Percentiles rank a stretch among this genome's conserved stretches.
Conservation (phyloP, 1,140 invertebrate species). For the Periplaneta americana region DNA sequence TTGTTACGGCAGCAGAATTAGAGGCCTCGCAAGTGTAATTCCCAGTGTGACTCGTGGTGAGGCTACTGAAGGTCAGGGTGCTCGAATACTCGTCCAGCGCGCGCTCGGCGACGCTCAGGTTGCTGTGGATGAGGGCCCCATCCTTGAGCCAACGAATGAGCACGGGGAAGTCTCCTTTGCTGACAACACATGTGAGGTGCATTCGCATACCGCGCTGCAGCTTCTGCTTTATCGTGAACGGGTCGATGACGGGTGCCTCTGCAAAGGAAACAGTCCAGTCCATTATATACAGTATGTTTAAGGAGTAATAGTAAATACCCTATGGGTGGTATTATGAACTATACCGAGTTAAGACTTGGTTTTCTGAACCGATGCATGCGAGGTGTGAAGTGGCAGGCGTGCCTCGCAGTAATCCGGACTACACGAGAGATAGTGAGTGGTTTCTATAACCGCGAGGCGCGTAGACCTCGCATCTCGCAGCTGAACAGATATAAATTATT, state of each 20-base stretch:
- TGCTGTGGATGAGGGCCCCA: slow-evolving; percentile 55
- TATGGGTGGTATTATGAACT: no score
- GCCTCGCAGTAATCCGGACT: no score
- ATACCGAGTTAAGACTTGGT: no score
- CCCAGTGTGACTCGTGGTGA: slow-evolving; percentile 65
- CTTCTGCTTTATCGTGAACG: slow-evolving; percentile 40
- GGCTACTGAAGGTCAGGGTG: slow-evolving; percentile 68
- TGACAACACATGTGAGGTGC: slow-evolving; percentile 68
- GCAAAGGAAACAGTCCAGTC: background rate
- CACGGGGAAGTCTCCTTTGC: slow-evolving; percentile 69
- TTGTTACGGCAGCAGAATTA: slow-evolving; percentile 69
- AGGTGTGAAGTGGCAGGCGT: no score
- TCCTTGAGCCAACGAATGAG: slow-evolving; percentile 74
- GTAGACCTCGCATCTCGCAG: no score
- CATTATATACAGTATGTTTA: no score
- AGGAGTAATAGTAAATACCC: no score
- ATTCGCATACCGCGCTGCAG: slow-evolving; percentile 70
- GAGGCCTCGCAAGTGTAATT: slow-evolving; percentile 76
- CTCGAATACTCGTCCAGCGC: slow-evolving; percentile 68
- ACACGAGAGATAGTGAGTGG: no score
- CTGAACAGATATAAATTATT: no score
- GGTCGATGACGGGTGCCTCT: slow-evolving; percentile 12
- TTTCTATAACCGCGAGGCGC: no score
- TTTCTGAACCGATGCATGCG: no score
- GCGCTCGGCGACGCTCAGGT: slow-evolving; percentile 56